phyloP scores from a whole-genome alignment of 2,113 vertebrate genomes.

The Leiothrix lutea region DNA sequence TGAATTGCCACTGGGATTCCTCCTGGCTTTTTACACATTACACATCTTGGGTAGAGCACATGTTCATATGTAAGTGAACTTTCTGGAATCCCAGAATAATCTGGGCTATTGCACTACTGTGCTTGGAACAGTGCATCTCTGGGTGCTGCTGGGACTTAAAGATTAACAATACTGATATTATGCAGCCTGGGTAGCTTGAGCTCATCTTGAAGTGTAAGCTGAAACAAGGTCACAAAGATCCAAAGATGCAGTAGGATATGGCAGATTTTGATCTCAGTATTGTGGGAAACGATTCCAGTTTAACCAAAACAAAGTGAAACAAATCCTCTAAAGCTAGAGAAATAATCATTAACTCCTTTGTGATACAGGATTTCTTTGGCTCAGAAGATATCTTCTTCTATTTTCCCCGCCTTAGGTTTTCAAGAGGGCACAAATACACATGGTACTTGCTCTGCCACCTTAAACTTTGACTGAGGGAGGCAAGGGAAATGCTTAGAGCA shows the following conservation, averaged over 20 bases:
- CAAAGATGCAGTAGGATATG: neutral
- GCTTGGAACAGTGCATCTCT: neutral
- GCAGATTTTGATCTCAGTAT: neutral
- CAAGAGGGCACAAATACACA: constrained; percentile 17
- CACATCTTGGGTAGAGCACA: neutral
- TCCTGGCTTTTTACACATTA: neutral
- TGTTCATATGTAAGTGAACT: neutral
- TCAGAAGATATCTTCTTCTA: constrained; percentile 50
- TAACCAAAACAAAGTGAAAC: constrained; percentile 40
- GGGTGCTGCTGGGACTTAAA: neutral
- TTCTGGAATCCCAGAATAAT: neutral
- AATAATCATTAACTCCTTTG: constrained; percentile 65
- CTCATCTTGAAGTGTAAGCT: neutral
- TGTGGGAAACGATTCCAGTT: constrained; percentile 33
- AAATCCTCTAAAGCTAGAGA: constrained; percentile 50
- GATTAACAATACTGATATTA: neutral
- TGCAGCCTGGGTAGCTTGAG: neutral
- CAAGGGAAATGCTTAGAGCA: constrained; percentile 59
- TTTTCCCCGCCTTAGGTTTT: neutral
- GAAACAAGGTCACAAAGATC: neutral
- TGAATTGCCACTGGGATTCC: neutral
- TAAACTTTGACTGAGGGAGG: constrained; percentile 71
- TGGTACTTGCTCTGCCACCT: constrained; percentile 63
- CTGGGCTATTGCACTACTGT: neutral
- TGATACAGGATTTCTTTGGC: constrained; percentile 49